These are phyloP conservation scores for Cerastoderma edule DNA, from an alignment of 2,888 invertebrate genomes.

Conservation along the genomic window DNA sequence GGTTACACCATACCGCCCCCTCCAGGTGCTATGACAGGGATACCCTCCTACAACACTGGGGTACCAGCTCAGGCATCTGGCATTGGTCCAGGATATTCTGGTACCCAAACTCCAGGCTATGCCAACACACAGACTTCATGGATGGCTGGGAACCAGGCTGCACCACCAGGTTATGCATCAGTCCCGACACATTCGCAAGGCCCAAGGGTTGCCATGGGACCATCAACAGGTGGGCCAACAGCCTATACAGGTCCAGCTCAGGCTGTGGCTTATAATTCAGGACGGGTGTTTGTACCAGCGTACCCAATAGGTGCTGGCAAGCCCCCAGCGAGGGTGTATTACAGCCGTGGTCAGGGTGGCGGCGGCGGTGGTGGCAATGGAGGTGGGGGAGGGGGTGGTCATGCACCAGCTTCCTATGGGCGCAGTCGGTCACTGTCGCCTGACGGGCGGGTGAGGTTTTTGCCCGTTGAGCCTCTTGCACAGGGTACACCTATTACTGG, in stretches of 20 bases:
- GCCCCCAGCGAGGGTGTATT: conserved; percentile 63
- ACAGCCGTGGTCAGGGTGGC: conserved; percentile 50
- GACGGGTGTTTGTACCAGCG: conserved; percentile 62
- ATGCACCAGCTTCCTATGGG: conserved; percentile 42
- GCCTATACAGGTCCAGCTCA: conserved; percentile 58
- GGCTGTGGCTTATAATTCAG: conserved; percentile 59
- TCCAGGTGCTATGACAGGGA: conserved; percentile 29
- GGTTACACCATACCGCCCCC: conserved; percentile 51
- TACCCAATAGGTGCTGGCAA: conserved; percentile 59
- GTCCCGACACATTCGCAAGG: conserved; percentile 54
- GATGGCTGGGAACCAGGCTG: conserved; percentile 43
- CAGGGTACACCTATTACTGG: conserved; percentile 72
- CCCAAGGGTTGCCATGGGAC: conserved; percentile 52
- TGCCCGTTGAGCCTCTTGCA: conserved; percentile 72
- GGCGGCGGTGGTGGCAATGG: conserved; percentile 47
- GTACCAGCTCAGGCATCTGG: conserved; percentile 25
- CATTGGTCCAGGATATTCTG: conserved; percentile 11
- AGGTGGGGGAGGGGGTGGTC: conserved; percentile 39
- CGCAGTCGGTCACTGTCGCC: conserved; percentile 41
- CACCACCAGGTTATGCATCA: conserved; percentile 39
- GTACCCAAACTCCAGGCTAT: conserved; percentile 59
- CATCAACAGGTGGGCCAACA: conserved; percentile 49
- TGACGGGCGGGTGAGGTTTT: conserved; percentile 56
- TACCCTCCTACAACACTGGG: conserved; percentile 21
- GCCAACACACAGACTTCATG: conserved; percentile 45